Conservation (phyloP, 92 coral and sea anemone species). For the Parazoanthus swiftii region DNA sequence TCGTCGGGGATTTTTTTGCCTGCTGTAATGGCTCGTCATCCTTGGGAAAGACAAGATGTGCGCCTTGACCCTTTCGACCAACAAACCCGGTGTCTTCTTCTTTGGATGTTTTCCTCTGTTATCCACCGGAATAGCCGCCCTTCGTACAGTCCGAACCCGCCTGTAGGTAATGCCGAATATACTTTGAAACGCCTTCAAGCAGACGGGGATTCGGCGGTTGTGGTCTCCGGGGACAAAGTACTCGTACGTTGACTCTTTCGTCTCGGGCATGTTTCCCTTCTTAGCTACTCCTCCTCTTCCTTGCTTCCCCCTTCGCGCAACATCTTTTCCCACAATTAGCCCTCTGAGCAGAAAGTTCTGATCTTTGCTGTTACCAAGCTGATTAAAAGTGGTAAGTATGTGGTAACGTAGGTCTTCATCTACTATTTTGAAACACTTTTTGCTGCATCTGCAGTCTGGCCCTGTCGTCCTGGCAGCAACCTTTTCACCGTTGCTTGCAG, state of each 20-base stretch:
- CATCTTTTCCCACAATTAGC: background rate
- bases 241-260: background rate
- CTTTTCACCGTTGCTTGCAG: no score
- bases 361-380: background rate
- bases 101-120: constrained; percentile 5
- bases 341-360: background rate
- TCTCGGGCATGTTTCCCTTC: background rate
- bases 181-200: background rate
- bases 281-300: background rate
- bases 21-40: no score
- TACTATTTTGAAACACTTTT: no score
- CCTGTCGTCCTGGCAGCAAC: no score
- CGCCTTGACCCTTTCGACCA: no score
- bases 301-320: background rate
- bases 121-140: background rate
- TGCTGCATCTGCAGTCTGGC: no score
- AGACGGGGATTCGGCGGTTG: background rate
- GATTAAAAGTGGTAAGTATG: background rate
- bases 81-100: background rate
- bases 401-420: no score
- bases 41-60: no score
- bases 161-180: background rate
- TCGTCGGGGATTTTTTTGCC: no score
- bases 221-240: background rate
- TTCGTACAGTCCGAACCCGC: background rate